These are phyloP conservation scores for Pristiophorus japonicus DNA, from an alignment of 2,113 vertebrate species.

Conservation along the genomic window DNA sequence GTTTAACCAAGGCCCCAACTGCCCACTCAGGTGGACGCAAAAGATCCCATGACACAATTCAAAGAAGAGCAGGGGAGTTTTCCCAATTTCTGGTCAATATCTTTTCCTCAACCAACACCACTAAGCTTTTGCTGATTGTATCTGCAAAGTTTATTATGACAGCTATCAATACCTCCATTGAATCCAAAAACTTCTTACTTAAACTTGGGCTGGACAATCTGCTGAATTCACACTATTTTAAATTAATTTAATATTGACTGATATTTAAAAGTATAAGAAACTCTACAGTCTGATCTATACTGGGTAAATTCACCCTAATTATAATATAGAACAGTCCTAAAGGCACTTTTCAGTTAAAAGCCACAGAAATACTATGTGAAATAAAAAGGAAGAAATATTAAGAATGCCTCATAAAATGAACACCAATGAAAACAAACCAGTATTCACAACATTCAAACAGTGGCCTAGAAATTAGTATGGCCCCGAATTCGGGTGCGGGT, in stretches of 20 bases:
- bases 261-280: background rate
- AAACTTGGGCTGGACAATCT: background rate
- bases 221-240: background rate
- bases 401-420: no score
- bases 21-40: background rate
- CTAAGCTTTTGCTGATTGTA: background rate
- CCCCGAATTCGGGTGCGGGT: no score
- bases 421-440: no score
- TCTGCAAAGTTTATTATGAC: background rate
- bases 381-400: background rate
- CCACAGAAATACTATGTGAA: background rate
- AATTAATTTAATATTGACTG: slow-evolving; percentile 4
- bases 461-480: no score
- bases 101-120: background rate
- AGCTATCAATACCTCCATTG: background rate
- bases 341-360: background rate
- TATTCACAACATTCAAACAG: no score
- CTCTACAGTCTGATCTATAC: background rate
- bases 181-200: background rate
- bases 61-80: background rate
- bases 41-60: background rate
- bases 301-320: background rate
- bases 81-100: background rate
- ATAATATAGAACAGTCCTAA: background rate
- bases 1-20: no score